Evolutionary conservation across 2,888 invertebrate genomes (phyloP).

Genomic region (Pyrochroa serraticornis): DNA sequence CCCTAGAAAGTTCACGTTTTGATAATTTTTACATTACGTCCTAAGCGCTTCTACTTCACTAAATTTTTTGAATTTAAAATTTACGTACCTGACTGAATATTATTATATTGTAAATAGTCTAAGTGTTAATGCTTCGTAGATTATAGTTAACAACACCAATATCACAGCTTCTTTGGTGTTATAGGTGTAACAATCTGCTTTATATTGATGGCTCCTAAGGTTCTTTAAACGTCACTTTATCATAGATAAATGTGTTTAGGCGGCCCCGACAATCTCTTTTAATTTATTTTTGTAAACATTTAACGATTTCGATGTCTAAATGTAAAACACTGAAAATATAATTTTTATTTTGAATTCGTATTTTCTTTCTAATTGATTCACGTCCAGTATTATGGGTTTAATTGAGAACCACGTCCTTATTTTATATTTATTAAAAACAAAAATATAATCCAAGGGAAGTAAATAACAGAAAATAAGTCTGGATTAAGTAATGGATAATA

Average conservation of each 20-base stretch:
- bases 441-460: background rate
- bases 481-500: constrained; percentile 6
- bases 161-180: background rate
- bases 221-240: too few species aligned
- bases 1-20: too few species aligned
- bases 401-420: background rate
- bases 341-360: too few species aligned
- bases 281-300: constrained; percentile 15
- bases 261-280: constrained; percentile 7
- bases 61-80: too few species aligned
- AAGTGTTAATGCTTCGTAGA: too few species aligned
- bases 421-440: constrained; percentile 21
- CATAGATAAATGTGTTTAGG: constrained; percentile 1
- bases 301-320: constrained; percentile 11
- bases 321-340: background rate
- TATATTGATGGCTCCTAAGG: background rate
- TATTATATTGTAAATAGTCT: too few species aligned
- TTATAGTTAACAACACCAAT: background rate
- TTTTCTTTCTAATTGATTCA: too few species aligned
- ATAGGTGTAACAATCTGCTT: background rate
- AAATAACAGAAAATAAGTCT: too few species aligned
- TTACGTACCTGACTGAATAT: too few species aligned
- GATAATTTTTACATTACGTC: too few species aligned
- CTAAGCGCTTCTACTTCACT: too few species aligned
- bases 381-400: too few species aligned